A percentile compares a stretch with the other conserved stretches of the same genome.
phyloP scores from a whole-genome alignment of 2,113 vertebrate genomes.

The Neodon shergylaensis region DNA sequence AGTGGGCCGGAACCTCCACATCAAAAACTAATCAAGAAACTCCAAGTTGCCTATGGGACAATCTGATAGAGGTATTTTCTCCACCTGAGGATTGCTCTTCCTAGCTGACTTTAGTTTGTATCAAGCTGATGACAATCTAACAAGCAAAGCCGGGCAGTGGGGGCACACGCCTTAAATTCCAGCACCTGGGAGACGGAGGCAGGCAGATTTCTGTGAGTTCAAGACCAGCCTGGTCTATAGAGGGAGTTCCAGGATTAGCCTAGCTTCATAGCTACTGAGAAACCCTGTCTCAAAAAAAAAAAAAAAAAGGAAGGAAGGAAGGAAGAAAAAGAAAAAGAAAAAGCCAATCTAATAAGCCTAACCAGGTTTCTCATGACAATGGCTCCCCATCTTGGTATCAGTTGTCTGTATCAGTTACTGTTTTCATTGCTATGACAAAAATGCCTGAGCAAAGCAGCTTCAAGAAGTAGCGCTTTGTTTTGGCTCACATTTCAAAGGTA shows the following conservation, averaged over 20 bases:
- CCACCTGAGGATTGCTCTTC: neutral
- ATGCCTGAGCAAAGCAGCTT: neutral
- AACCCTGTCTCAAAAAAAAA: too few species aligned
- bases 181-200: too few species aligned
- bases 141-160: neutral
- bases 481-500: neutral
- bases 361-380: neutral
- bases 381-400: neutral
- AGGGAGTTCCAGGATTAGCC: too few species aligned
- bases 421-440: neutral
- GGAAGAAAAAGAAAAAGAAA: too few species aligned
- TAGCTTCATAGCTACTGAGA: too few species aligned
- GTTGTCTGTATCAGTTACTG: neutral
- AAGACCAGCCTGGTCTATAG: too few species aligned
- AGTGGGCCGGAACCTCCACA: neutral
- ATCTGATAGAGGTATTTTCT: neutral
- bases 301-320: too few species aligned
- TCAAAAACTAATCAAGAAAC: neutral
- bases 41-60: neutral
- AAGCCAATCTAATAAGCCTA: too few species aligned
- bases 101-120: neutral
- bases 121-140: neutral
- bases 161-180: too few species aligned
- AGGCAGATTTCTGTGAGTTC: too few species aligned
- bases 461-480: neutral